These are phyloP conservation scores for Trichonephila clavipes DNA, from an alignment of 1,140 invertebrate genomes.

Conservation along the genomic window DNA sequence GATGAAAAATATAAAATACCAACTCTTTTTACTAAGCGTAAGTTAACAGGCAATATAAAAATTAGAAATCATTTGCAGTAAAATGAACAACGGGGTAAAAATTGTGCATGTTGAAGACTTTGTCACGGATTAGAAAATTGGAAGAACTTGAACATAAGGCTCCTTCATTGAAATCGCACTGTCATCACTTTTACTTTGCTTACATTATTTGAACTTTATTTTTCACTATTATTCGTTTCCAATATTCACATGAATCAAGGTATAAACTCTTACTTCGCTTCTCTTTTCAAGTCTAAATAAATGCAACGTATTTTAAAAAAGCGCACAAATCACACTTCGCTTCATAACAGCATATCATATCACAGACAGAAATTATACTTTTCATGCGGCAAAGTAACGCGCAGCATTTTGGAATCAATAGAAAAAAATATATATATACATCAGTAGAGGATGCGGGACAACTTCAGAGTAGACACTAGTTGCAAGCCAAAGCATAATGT, in stretches of 20 bases:
- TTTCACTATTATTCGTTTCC: neutral
- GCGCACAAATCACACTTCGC: constrained; percentile 24
- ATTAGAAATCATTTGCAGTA: constrained; percentile 60
- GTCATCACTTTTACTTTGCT: neutral
- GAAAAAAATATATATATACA: constrained; percentile 27
- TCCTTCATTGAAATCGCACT: neutral
- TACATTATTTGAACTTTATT: neutral
- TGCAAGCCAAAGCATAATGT: constrained; percentile 8
- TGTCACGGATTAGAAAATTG: constrained; percentile 48
- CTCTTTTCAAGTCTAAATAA: neutral
- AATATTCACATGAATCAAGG: neutral
- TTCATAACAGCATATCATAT: constrained; percentile 14
- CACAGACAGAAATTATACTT: constrained; percentile 61
- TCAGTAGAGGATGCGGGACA: constrained; percentile 10
- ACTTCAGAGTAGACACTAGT: constrained; percentile 50
- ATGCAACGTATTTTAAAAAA: constrained; percentile 11
- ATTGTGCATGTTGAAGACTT: constrained; percentile 56
- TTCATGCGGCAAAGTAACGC: neutral
- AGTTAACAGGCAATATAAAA: constrained; percentile 60
- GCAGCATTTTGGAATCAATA: constrained; percentile 7
- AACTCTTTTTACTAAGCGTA: neutral
- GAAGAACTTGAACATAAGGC: constrained; percentile 70
- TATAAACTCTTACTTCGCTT: neutral
- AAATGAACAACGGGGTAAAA: constrained; percentile 60
- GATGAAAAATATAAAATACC: neutral